Base-by-base conservation (phyloP, 2,113 vertebrate genomes). In the Hypanus sabinus region DNA sequence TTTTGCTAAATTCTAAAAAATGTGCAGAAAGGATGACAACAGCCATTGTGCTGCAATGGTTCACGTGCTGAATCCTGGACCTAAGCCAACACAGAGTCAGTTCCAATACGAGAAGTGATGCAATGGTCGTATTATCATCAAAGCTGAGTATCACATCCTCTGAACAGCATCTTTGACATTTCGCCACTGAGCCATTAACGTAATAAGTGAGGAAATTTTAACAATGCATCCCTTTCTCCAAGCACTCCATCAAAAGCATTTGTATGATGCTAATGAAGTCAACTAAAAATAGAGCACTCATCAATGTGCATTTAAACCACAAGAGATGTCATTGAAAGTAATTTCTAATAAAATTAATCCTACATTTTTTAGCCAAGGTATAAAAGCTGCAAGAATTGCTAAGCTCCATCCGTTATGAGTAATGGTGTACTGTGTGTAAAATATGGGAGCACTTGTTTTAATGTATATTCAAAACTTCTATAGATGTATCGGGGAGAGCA, bases 281-380 rank as follows among this genome's bases (percentile, higher is more conserved):
- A 91, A 70, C 62, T 90, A 91, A 91, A 91, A 91, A 36, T 70
- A 90, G 87, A n/a, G 30, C 30, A 90, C 60, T n/a, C 16, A 90
- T 33, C 8, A 91, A 36, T 16, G 7, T 91, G 60, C 30, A 14
- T 88, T 62, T 88, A 88, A 88, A n/a, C 57, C 60, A 16, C 30
- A 88, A 88, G 24, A 87, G 55, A 20, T n/a, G 8, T n/a, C 46
- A 87, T 0, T 55, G 46, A 27, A 27, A 87, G 27, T 60, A 46
- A 60, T 60, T 62, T 16, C 55, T 90, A 65, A n/a, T 65, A 90
- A 88, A 90, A 73, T 73, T 3, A 60, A 90, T 36, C 22, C 30
- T 55, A 57, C 24, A 24, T 57, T 55, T 55, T 83, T 83, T 33
- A 80, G 22, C 7, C 22, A 81, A 20, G 7, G 14, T 33, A 36